Percentiles rank a stretch among this genome's conserved stretches.
phyloP scores from a whole-genome alignment of 2,888 invertebrate genomes.

The Ornithoptera priamus region DNA sequence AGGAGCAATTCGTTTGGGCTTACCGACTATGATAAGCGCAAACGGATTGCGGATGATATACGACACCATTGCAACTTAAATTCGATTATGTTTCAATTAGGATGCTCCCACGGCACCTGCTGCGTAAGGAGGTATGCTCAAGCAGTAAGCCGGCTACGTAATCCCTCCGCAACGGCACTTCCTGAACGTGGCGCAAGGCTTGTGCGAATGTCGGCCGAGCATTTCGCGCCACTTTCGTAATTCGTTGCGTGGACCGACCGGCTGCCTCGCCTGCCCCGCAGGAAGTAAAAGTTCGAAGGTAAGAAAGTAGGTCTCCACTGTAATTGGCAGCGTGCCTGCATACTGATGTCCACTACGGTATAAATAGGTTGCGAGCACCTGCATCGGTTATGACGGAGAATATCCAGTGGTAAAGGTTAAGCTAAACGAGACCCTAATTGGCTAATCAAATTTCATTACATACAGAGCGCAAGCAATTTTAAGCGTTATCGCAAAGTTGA shows the following conservation, averaged over 20 bases:
- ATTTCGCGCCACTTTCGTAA: slow-evolving; percentile 80
- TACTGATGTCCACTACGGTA: slow-evolving; percentile 64
- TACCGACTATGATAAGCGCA: no score
- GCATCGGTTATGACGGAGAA: slow-evolving; percentile 43
- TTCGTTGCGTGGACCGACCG: slow-evolving; percentile 77
- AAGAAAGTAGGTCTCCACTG: slow-evolving; percentile 79
- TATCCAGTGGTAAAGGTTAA: slow-evolving; percentile 27
- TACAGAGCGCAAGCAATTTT: slow-evolving; percentile 20
- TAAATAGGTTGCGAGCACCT: slow-evolving; percentile 67
- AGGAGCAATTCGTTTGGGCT: no score
- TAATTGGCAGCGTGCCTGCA: slow-evolving; percentile 78
- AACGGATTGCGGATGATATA: not conserved
- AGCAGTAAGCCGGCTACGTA: slow-evolving; percentile 58
- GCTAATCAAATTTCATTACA: slow-evolving; percentile 26
- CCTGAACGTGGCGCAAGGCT: slow-evolving; percentile 79
- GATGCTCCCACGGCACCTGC: slow-evolving; percentile 55
- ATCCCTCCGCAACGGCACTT: slow-evolving; percentile 75
- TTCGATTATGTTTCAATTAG: slow-evolving; percentile 37
- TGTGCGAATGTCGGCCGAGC: slow-evolving; percentile 79
- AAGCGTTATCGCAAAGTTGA: slow-evolving; percentile 17
- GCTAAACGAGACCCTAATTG: slow-evolving; percentile 25
- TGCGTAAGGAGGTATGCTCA: slow-evolving; percentile 37
- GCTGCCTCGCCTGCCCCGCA: slow-evolving; percentile 75
- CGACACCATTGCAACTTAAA: not conserved
- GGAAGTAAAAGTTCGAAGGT: slow-evolving; percentile 81